A percentile compares a stretch with the other conserved stretches of the same genome.
These are phyloP conservation scores for Cecidostiba fungosa DNA, from an alignment of 2,888 invertebrate species.

Conservation along the genomic window DNA sequence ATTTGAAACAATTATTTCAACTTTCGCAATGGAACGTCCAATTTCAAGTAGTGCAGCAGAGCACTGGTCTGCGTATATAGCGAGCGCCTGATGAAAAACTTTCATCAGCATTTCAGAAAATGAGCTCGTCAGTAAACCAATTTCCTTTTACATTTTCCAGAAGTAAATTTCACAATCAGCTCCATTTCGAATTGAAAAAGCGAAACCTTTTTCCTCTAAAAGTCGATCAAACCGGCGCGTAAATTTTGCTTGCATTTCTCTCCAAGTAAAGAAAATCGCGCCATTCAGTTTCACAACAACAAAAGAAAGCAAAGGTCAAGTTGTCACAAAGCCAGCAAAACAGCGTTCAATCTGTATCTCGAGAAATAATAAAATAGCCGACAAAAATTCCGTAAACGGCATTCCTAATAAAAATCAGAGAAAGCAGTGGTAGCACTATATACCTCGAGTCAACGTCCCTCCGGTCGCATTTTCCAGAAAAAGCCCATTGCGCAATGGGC, in stretches of 20 bases:
- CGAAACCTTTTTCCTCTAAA: not conserved
- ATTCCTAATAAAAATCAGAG: slow-evolving; percentile 2
- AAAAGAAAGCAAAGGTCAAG: not conserved
- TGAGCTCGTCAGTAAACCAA: not conserved
- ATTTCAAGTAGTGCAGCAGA: not conserved
- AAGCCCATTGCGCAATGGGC: not conserved
- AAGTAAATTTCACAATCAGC: not conserved
- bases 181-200: not conserved
- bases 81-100: slow-evolving; percentile 49
- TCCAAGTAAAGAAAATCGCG: not conserved
- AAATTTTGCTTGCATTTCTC: not conserved
- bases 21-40: not conserved
- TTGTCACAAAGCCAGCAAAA: not conserved
- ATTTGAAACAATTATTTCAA: not conserved
- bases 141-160: not conserved
- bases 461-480: not conserved
- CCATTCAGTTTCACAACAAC: not conserved
- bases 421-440: not conserved
- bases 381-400: not conserved
- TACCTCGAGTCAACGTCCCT: not conserved
- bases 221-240: not conserved
- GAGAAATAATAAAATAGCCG: not conserved
- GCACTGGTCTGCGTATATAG: not conserved
- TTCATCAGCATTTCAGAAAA: slow-evolving; percentile 41
- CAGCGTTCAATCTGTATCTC: not conserved